Conservation (phyloP, 2,888 invertebrate genomes). For the Papilio elwesi region DNA sequence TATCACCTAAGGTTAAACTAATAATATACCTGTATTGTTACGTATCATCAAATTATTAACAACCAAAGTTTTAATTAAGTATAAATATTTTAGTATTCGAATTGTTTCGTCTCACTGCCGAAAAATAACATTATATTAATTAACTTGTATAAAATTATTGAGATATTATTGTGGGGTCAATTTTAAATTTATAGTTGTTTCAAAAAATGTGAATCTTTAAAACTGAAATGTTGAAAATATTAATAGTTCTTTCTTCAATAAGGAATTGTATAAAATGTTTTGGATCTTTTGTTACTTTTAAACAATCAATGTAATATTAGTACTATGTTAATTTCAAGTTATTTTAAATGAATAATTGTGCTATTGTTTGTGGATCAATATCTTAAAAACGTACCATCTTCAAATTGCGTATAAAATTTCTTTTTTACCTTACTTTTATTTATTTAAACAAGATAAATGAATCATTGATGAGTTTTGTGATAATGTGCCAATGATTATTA, state of each 20-base stretch:
- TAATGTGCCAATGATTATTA: conserved; percentile 84
- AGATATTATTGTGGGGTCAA: not conserved
- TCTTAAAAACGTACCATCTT: too few relatives aligned
- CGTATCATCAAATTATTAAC: conserved; percentile 16
- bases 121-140: conserved; percentile 1
- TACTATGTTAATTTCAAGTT: too few relatives aligned
- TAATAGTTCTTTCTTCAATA: too few relatives aligned
- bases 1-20: conserved; percentile 10
- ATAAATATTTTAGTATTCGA: conserved; percentile 16
- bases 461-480: conserved; percentile 84
- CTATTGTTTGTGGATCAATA: too few relatives aligned
- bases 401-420: too few relatives aligned
- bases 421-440: conserved; percentile 15
- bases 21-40: not conserved
- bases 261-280: too few relatives aligned
- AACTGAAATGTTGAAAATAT: too few relatives aligned
- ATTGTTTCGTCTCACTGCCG: conserved; percentile 18
- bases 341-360: too few relatives aligned
- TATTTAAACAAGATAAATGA: conserved; percentile 46
- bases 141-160: not conserved
- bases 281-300: too few relatives aligned
- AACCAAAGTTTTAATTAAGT: conserved; percentile 36
- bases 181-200: not conserved
- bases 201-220: too few relatives aligned
- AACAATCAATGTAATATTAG: too few relatives aligned